Evolutionary conservation across 2,797 vertebrate species (phyloP), one percentile per base, ranked within the genome.

Genomic region (Catharus ustulatus): DNA sequence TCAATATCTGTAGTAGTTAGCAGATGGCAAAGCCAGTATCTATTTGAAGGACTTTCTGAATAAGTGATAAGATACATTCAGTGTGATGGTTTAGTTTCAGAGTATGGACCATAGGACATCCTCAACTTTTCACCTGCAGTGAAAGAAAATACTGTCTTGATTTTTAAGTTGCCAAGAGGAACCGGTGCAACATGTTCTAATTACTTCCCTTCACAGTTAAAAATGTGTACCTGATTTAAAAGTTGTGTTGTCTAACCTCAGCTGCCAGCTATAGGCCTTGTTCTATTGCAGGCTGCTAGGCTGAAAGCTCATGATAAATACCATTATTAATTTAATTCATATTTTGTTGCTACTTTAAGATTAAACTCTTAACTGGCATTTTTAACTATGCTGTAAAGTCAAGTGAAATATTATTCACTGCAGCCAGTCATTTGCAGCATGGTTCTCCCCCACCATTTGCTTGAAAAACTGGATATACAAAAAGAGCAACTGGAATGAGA

Each of bases 91-190:
- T 83, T 74, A 16, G 14, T 89, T 93, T 74, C 52, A 22, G 21
- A 22, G 3, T 40, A 46, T 24, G 77, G 57, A 52, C 27, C 24
- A 52, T 52, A 77, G 69, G 72, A 80, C 61, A 72, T 48, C 32
- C 19, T 74, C 30, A 61, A 10, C 45, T 93, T 88, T 85, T 64
- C 20, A 58, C 38, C 64, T 94, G 34, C 30, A 85, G 38, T 67
- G 38, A 92, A 85, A 77, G 68, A 63, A 89, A 93, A 87, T n/a
- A 59, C 7, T 40, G 43, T 67, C 61, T 61, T 89, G 52, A 76
- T 80, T 93, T 95, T 89, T 46, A 71, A 76, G 67, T 87, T 85
- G 49, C 42, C 3, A n/a, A 57, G 64, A 74, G 59, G 87, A 91
- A 85, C 64, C 36, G 42, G 6, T 52, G 40, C 57, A 82, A 95